Conservation (phyloP, 2,888 invertebrate genomes). For the Tetragnatha montana region DNA sequence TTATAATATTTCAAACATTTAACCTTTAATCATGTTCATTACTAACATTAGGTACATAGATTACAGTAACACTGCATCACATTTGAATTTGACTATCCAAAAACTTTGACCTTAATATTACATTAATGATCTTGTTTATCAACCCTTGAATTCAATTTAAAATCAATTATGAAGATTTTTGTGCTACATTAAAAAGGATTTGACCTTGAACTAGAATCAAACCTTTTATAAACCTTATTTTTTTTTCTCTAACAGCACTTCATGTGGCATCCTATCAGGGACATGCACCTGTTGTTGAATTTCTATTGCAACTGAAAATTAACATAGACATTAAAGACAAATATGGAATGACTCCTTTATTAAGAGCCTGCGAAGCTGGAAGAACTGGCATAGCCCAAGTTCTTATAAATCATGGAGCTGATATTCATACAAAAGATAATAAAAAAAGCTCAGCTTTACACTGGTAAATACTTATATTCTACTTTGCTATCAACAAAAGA, state of each 20-base stretch:
- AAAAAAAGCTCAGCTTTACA: slow-evolving; percentile 76
- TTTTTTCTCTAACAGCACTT: slow-evolving; percentile 74
- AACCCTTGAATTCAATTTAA: too few species aligned
- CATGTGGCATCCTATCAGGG: slow-evolving; percentile 76
- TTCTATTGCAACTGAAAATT: slow-evolving; percentile 75
- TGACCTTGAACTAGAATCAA: too few species aligned
- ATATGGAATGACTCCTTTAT: slow-evolving; percentile 76
- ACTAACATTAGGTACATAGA: too few species aligned
- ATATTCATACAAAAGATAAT: slow-evolving; percentile 75
- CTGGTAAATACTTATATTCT: slow-evolving; percentile 73
- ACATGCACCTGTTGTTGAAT: slow-evolving; percentile 75
- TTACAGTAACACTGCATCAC: too few species aligned
- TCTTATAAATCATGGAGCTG: slow-evolving; percentile 75
- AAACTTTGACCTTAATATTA: too few species aligned
- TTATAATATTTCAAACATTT: too few species aligned
- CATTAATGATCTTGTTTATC: too few species aligned
- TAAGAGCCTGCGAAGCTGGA: slow-evolving; percentile 76
- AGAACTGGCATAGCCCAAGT: slow-evolving; percentile 75
- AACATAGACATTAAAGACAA: slow-evolving; percentile 75
- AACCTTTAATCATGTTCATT: too few species aligned
- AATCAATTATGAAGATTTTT: too few species aligned
- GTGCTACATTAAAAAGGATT: too few species aligned
- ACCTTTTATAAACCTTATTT: background rate
- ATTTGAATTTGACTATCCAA: too few species aligned
- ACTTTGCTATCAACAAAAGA: background rate